phyloP scores from a whole-genome alignment of 2,797 vertebrate species.

The Lacerta viridis region DNA sequence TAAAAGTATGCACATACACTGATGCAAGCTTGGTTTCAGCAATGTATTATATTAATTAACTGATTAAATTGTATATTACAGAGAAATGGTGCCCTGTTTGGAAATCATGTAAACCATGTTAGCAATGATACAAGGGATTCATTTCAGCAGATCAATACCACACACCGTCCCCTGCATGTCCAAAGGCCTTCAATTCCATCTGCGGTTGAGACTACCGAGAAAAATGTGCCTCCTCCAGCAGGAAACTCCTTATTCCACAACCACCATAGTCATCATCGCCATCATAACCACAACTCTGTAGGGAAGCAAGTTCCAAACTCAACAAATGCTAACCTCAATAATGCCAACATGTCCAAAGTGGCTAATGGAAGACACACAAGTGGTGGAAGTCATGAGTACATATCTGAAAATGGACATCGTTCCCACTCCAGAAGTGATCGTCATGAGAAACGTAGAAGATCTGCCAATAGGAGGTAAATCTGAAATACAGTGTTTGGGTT shows the following conservation, averaged over 20 bases:
- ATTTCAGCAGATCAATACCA: conserved; percentile 96
- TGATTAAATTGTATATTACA: conserved; percentile 82
- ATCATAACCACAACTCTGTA: conserved; percentile 90
- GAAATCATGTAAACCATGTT: conserved; percentile 96
- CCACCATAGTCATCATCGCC: conserved; percentile 88
- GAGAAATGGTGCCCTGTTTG: conserved; percentile 97
- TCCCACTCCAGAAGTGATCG: conserved; percentile 85
- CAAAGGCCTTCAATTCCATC: conserved; percentile 87
- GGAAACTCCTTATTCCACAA: conserved; percentile 88
- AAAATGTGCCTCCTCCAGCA: conserved; percentile 84
- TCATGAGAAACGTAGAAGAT: conserved; percentile 86
- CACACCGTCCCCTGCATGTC: conserved; percentile 95
- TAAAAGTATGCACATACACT: neutral
- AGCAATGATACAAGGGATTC: conserved; percentile 91
- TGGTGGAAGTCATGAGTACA: conserved; percentile 86
- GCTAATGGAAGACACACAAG: conserved; percentile 88
- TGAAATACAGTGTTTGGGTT: conserved; percentile 13
- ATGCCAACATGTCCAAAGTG: conserved; percentile 95
- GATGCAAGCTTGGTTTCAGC: neutral
- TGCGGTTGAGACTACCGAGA: conserved; percentile 91
- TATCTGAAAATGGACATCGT: conserved; percentile 87
- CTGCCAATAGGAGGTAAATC: conserved; percentile 92
- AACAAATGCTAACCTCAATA: conserved; percentile 99
- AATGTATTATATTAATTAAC: conserved; percentile 69
- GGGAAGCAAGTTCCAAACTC: conserved; percentile 94